phyloP scores from a whole-genome alignment of 2,113 vertebrate genomes.

The Sigmodon hispidus region DNA sequence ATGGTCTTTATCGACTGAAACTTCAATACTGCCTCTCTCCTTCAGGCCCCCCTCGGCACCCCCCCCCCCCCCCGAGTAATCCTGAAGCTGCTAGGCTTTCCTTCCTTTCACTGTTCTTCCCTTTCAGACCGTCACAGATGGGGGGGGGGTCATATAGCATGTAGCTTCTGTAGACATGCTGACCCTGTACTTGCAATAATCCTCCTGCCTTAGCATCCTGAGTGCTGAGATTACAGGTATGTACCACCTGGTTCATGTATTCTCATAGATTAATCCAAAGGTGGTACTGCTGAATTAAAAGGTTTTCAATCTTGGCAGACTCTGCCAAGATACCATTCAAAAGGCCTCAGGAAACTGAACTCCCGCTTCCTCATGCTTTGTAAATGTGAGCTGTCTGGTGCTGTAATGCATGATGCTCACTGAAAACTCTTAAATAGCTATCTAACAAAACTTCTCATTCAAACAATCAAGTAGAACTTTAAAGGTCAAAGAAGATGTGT shows the following conservation, averaged over 20 bases:
- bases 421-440: not conserved
- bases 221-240: not conserved
- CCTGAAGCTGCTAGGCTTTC: not conserved
- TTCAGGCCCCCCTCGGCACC: no score
- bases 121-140: not conserved
- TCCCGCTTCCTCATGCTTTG: slow-evolving; percentile 7
- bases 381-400: slow-evolving; percentile 28
- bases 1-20: not conserved
- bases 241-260: not conserved
- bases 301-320: not conserved
- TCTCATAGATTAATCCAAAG: not conserved
- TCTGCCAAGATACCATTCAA: not conserved
- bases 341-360: not conserved
- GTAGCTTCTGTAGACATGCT: not conserved
- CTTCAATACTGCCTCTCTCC: not conserved
- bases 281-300: not conserved
- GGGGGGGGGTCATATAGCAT: no score
- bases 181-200: not conserved
- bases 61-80: no score
- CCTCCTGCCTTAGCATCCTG: not conserved
- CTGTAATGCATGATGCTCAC: not conserved
- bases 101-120: not conserved
- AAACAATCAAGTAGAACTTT: slow-evolving; percentile 24
- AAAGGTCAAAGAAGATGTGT: slow-evolving; percentile 46
- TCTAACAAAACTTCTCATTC: slow-evolving; percentile 26